phyloP scores from a whole-genome alignment of 2,888 invertebrate species.

The Clunio marinus region DNA sequence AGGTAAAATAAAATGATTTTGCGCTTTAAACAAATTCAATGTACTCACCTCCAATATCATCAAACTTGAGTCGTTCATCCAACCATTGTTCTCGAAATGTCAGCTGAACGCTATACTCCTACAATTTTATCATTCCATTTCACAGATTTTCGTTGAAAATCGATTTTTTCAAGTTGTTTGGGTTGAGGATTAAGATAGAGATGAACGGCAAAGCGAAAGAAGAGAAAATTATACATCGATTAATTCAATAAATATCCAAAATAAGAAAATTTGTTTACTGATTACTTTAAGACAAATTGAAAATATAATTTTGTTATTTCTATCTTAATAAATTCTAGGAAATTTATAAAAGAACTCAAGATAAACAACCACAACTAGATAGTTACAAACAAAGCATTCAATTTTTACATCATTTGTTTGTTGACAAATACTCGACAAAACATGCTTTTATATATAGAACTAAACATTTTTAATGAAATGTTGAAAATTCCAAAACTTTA shows the following conservation, averaged over 20 bases:
- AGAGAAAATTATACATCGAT: slow-evolving; percentile 2
- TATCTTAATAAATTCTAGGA: slow-evolving; percentile 11
- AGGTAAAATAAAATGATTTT: not conserved
- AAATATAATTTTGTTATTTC: too few relatives aligned
- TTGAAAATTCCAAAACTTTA: too few relatives aligned
- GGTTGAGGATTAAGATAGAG: not conserved
- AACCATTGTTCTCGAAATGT: slow-evolving; percentile 97
- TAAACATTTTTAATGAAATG: too few relatives aligned
- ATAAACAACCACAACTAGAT: too few relatives aligned
- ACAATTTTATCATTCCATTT: slow-evolving; percentile 40
- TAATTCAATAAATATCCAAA: slow-evolving; percentile 8
- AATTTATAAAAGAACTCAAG: not conserved
- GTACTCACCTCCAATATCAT: slow-evolving; percentile 74
- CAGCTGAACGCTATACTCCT: slow-evolving; percentile 97
- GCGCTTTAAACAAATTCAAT: not conserved
- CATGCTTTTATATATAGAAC: too few relatives aligned
- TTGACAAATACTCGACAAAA: too few relatives aligned
- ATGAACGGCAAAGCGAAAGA: not conserved
- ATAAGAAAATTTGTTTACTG: not conserved
- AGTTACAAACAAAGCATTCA: too few relatives aligned
- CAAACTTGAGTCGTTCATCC: slow-evolving; percentile 85
- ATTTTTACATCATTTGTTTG: too few relatives aligned
- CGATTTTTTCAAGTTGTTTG: not conserved
- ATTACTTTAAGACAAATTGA: not conserved
- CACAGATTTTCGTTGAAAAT: not conserved